Conservation (phyloP, 2,113 vertebrate species). For the Muntiacus muntjak region DNA sequence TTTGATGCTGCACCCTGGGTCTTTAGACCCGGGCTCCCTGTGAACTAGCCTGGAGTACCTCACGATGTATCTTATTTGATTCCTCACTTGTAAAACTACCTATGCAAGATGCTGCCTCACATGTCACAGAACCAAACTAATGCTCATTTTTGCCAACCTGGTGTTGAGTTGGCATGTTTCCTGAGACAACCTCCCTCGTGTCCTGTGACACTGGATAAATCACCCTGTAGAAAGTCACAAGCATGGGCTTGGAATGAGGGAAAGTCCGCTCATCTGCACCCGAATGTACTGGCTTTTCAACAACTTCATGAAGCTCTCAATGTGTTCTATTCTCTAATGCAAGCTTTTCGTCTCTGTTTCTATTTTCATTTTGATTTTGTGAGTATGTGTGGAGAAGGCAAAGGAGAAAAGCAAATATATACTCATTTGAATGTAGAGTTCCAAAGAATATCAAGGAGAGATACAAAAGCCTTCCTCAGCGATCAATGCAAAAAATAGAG, state of each 20-base stretch:
- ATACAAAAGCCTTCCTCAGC: neutral
- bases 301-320: neutral
- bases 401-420: neutral
- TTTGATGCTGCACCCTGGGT: neutral
- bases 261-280: neutral
- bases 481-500: neutral
- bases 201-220: neutral
- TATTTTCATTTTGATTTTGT: neutral
- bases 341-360: neutral
- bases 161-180: too few species aligned
- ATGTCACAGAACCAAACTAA: too few species aligned
- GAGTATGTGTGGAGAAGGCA: neutral
- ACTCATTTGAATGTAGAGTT: neutral
- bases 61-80: neutral
- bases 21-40: neutral
- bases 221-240: neutral
- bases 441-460: neutral
- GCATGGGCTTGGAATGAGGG: neutral
- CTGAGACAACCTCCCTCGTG: neutral
- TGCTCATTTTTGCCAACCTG: neutral
- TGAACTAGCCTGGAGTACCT: neutral
- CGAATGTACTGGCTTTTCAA: neutral
- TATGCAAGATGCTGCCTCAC: neutral
- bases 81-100: neutral
- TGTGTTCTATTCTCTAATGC: neutral